Percentiles rank a stretch among this genome's conserved stretches.
Conservation (phyloP, 2,888 invertebrate genomes). For the Tachina lurida region DNA sequence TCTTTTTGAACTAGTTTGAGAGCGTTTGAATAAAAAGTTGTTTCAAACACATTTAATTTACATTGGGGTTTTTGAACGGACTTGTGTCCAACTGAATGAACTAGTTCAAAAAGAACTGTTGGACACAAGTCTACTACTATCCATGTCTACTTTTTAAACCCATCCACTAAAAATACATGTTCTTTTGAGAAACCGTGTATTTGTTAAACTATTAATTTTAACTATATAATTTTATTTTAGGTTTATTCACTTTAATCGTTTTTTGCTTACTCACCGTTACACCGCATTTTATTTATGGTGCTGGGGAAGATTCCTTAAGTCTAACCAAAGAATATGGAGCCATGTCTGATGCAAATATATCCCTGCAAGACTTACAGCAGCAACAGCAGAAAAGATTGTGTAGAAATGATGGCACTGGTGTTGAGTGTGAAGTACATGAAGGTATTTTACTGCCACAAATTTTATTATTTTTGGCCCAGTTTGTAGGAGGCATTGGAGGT, state of each 20-base stretch:
- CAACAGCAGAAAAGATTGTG: slow-evolving; percentile 84
- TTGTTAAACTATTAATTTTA: not conserved
- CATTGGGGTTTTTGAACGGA: too few species aligned
- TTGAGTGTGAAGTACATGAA: slow-evolving; percentile 82
- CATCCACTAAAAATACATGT: too few species aligned
- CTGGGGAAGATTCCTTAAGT: slow-evolving; percentile 86
- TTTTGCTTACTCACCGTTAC: slow-evolving; percentile 87
- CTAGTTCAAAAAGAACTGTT: too few species aligned
- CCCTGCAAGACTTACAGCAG: slow-evolving; percentile 81
- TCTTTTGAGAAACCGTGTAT: too few species aligned
- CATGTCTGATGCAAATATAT: slow-evolving; percentile 79
- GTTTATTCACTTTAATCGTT: slow-evolving; percentile 84
- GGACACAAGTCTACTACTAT: too few species aligned
- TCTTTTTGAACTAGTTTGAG: too few species aligned
- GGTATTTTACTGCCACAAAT: slow-evolving; percentile 85
- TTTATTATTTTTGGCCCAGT: slow-evolving; percentile 86
- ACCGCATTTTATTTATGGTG: slow-evolving; percentile 88
- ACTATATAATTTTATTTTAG: slow-evolving; percentile 74
- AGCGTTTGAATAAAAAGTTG: too few species aligned
- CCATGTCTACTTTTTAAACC: too few species aligned
- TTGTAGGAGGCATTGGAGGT: slow-evolving; percentile 87
- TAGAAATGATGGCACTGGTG: slow-evolving; percentile 74
- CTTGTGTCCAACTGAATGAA: too few species aligned
- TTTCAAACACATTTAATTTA: too few species aligned
- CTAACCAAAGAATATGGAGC: slow-evolving; percentile 85